Evolutionary conservation across 2,888 invertebrate genomes (phyloP).

Genomic region (Yponomeuta sedellus): DNA sequence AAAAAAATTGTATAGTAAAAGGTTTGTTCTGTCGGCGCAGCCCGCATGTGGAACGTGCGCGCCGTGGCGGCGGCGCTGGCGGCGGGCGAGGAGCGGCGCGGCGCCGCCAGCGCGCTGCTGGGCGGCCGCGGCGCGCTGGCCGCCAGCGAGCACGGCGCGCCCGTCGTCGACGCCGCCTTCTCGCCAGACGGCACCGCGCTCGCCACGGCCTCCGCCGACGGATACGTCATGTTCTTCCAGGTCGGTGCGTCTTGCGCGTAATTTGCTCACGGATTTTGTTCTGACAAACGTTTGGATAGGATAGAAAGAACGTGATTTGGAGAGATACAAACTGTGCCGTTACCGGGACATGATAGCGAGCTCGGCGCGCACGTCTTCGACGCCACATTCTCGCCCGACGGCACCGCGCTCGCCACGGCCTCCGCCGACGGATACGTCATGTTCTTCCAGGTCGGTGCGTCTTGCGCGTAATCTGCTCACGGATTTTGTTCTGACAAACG

Average conservation of each 20-base stretch:
- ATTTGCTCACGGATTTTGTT: too few species aligned
- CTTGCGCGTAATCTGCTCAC: neutral
- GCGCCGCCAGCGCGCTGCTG: constrained; percentile 32
- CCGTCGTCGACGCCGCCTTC: constrained; percentile 89
- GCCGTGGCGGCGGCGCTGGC: constrained; percentile 25
- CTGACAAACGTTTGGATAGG: too few species aligned
- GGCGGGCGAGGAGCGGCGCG: constrained; percentile 21
- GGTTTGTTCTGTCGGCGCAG: constrained; percentile 26
- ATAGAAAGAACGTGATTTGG: too few species aligned
- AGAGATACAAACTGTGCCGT: too few species aligned
- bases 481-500: too few species aligned
- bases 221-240: constrained; percentile 95
- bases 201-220: constrained; percentile 92
- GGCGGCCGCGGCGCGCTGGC: constrained; percentile 31
- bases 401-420: constrained; percentile 94
- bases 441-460: constrained; percentile 85
- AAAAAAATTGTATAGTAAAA: too few species aligned
- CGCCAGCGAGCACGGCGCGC: constrained; percentile 42
- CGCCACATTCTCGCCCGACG: constrained; percentile 95
- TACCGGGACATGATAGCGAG: too few species aligned
- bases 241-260: constrained; percentile 39
- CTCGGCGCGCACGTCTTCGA: constrained; percentile 78
- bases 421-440: constrained; percentile 92
- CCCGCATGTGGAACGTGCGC: constrained; percentile 56
- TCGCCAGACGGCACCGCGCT: constrained; percentile 97